Evolutionary conservation across 1,140 invertebrate genomes (phyloP), one percentile per base, ranked within the genome.

Genomic region (Drosophila ananassae): DNA sequence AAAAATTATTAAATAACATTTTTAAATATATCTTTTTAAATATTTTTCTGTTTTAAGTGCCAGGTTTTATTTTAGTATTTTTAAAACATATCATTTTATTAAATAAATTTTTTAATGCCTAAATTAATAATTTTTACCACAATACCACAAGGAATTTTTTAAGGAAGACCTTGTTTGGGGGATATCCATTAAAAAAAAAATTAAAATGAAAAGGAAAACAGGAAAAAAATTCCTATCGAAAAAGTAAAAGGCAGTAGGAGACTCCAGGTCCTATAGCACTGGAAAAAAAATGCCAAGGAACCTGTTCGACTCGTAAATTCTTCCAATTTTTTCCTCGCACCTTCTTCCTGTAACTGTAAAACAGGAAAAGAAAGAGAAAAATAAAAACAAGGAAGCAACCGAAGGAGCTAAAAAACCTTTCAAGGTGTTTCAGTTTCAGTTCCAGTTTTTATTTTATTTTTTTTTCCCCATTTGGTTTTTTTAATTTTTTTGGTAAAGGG

Each of bases 221-320:
- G 2, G n/a, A 17, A 47, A 46, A 21, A 47, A 22, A 47, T 47
- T 47, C 44, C 44, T 47, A 10, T 10, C 44, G 17, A 21, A 47
- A 47, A 47, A 47, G 44, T 47, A 47, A 47, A 47, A 47, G 44
- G 44, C 41, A 47, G 44, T 13, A 47, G 44, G 24, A 22, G 44
- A 47, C 12, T 37, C 34, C 34, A 3, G 12, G 9, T 17, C 13
- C n/a, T 17, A 9, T 21, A 44, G 41, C 21, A 21, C 13, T 21
- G 41, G 41, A 21, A 37, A 37, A 32, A 37, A 37, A 12, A 37
- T 37, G 17, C 17, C 5, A 44, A 21, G 41, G 44, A 47, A 47
- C 44, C 44, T 10, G 44, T 47, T 47, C 44, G 3, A 9, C 44
- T 6, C 2, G 8, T 22, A 21, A 47, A 47, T 47, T 21, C 44